These are phyloP conservation scores for Silurus meridionalis DNA, from an alignment of 2,113 vertebrate species.

Conservation along the genomic window DNA sequence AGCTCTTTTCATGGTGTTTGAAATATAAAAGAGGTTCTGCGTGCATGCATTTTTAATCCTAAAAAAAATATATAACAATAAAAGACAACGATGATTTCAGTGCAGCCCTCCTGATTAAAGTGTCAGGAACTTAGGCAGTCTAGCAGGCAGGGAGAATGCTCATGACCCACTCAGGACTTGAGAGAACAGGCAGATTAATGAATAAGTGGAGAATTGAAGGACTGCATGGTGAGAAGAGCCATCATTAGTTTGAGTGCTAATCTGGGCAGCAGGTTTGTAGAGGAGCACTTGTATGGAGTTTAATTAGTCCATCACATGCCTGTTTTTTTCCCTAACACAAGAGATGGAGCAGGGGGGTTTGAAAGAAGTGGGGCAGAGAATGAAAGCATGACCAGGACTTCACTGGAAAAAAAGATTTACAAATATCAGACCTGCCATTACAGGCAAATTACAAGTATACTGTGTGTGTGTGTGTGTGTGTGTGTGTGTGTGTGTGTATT, in stretches of 20 bases:
- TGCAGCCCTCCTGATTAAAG: conserved; percentile 2
- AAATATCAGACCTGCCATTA: neutral
- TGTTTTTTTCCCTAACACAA: neutral
- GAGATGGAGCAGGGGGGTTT: neutral
- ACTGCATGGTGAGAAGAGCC: conserved; percentile 24
- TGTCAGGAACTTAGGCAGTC: neutral
- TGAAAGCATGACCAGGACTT: neutral
- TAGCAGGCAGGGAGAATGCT: neutral
- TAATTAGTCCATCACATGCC: conserved; percentile 29
- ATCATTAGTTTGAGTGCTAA: conserved; percentile 33
- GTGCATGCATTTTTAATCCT: neutral
- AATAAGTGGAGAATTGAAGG: conserved; percentile 27
- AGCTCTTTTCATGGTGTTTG: neutral
- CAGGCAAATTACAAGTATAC: neutral
- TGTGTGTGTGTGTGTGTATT: too few species aligned
- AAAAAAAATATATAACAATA: neutral
- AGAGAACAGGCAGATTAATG: conserved; percentile 31
- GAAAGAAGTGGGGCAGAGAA: conserved; percentile 17
- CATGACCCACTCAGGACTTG: conserved; percentile 15
- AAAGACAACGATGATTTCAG: neutral
- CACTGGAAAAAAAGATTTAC: neutral
- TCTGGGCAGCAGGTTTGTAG: conserved; percentile 18
- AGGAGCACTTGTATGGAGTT: conserved; percentile 32
- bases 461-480: too few species aligned
- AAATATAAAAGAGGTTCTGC: neutral